Evolutionary conservation across 2,888 invertebrate species (phyloP).

Genomic region (Podabrus alpinus): DNA sequence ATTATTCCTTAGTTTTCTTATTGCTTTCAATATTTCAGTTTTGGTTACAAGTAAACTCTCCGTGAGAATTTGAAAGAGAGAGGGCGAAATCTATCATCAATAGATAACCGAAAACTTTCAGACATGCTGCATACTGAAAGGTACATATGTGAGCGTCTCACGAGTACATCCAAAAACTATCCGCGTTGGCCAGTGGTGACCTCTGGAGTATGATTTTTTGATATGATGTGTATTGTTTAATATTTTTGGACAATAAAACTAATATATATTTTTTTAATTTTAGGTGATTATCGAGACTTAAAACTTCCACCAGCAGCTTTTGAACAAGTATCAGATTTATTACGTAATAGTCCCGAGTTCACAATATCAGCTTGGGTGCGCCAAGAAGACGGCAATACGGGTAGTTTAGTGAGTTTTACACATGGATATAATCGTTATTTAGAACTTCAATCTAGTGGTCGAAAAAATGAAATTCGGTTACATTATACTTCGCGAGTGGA

Average conservation of each 20-base stretch:
- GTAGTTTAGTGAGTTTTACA: slow-evolving; percentile 81
- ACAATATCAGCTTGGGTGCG: slow-evolving; percentile 77
- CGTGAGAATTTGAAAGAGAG: no score
- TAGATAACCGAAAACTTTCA: no score
- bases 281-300: slow-evolving; percentile 76
- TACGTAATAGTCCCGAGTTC: slow-evolving; percentile 77
- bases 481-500: slow-evolving; percentile 76
- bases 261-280: slow-evolving; percentile 32
- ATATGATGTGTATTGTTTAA: background rate
- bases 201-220: background rate
- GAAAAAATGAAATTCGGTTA: slow-evolving; percentile 83
- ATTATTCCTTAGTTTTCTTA: no score
- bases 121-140: no score
- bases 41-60: no score
- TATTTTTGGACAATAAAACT: background rate
- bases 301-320: slow-evolving; percentile 71
- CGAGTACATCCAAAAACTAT: no score
- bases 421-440: slow-evolving; percentile 83
- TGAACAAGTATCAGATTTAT: slow-evolving; percentile 69
- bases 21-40: no score
- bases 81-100: no score
- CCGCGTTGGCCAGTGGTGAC: no score
- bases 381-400: slow-evolving; percentile 81
- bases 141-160: no score
- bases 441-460: slow-evolving; percentile 89